Evolutionary conservation across 2,888 invertebrate genomes (phyloP).

Genomic region (Drosophila koepferae): DNA sequence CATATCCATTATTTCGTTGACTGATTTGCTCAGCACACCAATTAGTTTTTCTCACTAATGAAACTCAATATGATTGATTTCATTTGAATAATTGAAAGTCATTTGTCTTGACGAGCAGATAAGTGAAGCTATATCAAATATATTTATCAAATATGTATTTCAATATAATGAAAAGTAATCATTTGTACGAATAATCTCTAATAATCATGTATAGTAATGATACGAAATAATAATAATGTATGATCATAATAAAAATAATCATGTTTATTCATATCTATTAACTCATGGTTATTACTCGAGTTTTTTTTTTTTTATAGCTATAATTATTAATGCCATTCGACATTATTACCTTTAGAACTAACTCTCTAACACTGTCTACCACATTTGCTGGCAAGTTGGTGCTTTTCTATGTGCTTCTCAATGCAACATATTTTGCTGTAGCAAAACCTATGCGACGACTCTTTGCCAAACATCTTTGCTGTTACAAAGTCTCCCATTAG

Average conservation of each 20-base stretch:
- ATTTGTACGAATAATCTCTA: neutral
- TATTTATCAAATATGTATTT: neutral
- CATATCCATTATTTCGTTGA: neutral
- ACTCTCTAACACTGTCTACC: too few relatives aligned
- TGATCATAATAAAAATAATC: too few relatives aligned
- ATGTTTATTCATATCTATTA: neutral
- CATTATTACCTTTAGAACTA: neutral
- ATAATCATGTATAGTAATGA: neutral
- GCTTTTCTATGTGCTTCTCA: neutral
- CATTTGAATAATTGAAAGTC: slow-evolving; percentile 1
- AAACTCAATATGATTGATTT: neutral
- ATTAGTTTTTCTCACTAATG: slow-evolving; percentile 2
- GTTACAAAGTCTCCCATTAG: too few relatives aligned
- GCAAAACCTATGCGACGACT: too few relatives aligned
- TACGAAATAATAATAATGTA: neutral
- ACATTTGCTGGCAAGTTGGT: neutral
- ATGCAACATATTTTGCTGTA: too few relatives aligned
- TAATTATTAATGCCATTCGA: neutral
- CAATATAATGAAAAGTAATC: neutral
- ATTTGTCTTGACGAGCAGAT: neutral
- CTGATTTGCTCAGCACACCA: slow-evolving; percentile 1
- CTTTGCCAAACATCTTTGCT: too few relatives aligned
- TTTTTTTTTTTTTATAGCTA: neutral
- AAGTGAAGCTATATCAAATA: neutral
- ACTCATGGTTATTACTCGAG: neutral